Percentiles rank a stretch among this genome's conserved stretches.
These are phyloP conservation scores for Protobothrops flavoviridis DNA, from an alignment of 2,113 vertebrate species.

Conservation along the genomic window DNA sequence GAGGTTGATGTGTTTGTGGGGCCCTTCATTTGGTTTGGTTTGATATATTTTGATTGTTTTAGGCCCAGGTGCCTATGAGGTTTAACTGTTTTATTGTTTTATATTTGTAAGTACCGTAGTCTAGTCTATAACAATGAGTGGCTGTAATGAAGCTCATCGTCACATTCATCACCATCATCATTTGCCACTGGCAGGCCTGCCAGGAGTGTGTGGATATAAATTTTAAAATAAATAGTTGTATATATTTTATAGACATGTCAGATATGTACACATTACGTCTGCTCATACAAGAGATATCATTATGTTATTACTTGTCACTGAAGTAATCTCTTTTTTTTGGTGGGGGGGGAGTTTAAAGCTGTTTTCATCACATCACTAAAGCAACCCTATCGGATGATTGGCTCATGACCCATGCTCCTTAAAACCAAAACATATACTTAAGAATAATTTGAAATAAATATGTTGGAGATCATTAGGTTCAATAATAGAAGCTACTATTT, in stretches of 20 bases:
- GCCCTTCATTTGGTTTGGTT: background rate
- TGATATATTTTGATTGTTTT: background rate
- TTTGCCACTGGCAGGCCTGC: background rate
- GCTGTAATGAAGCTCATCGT: background rate
- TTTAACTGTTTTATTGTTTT: background rate
- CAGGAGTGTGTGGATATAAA: background rate
- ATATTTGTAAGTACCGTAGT: background rate
- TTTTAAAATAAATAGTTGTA: background rate
- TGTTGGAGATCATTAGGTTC: background rate
- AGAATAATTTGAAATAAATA: background rate
- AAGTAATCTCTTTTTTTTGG: background rate
- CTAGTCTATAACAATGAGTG: background rate
- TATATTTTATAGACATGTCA: background rate
- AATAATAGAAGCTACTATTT: background rate
- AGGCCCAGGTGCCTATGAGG: background rate
- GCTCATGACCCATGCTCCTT: background rate
- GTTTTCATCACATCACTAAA: background rate
- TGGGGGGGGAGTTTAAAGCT: background rate
- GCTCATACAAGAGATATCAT: background rate
- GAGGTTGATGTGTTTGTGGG: background rate
- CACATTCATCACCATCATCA: background rate
- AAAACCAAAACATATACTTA: background rate
- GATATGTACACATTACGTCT: too few species aligned
- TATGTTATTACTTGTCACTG: background rate
- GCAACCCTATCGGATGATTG: background rate